Evolutionary conservation across 1,140 invertebrate genomes (phyloP), one percentile per base, ranked within the genome.

Genomic region (Diachasma alloeum): DNA sequence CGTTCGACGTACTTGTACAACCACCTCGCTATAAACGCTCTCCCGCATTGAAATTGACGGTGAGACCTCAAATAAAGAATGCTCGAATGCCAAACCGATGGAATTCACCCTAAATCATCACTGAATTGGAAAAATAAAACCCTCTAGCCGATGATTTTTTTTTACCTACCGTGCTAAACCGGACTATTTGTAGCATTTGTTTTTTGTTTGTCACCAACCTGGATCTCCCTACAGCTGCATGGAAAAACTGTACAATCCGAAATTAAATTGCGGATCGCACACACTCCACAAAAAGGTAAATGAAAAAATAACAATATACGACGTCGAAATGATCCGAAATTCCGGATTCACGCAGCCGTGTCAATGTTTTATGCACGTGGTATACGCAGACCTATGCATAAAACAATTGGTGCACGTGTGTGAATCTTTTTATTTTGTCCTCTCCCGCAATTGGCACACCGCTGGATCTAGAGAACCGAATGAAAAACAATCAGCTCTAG

Each of bases 401-500:
- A 68, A 68, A 68, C 36, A 39, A 68, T 68, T 68, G 31, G 31
- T 68, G 26, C 66, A 68, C 66, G 66, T 68, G 66, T 68, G 36
- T 39, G 66, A 68, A 68, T 68, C 36, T 37, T 37, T 68, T 68
- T 68, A 68, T 68, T 68, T 39, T 68, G 15, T 68, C n/a, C 36
- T 42, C 15, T 31, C 31, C 66, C 66, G 26, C 66, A 68, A 68
- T 39, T 68, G 66, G 26, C 66, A 68, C 66, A 39, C 59, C 66
- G 36, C 66, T 68, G 66, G 36, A 68, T 68, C 26, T 68, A 19
- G 66, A 68, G 66, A 46, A 31, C 74, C 67, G 67, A 44, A 75
- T 75, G 46, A 75, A 75, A 75, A 75, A 75, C 74, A 75, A 75
- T 75, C 74, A 75, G 66, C 46, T 59, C 44, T 42, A 68, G 8